Evolutionary conservation across 2,888 invertebrate species (phyloP), one percentile per base, ranked within the genome.

Genomic region (Cephus runcator): DNA sequence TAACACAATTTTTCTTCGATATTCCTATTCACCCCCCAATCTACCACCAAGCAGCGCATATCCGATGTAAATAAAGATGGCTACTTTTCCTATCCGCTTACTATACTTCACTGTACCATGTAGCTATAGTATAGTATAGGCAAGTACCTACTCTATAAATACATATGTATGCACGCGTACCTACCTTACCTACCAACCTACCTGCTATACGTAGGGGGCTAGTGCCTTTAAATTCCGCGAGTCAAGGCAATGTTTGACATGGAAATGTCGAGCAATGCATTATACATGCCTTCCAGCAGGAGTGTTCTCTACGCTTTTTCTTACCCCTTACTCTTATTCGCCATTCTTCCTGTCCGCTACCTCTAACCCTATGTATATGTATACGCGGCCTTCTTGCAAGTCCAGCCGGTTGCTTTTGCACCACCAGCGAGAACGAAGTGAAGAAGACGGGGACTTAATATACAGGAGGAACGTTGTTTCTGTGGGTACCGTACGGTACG

Each of bases 181-280:
- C 23, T 34, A 15, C 35, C 69, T 12, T n/a, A 69, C 35, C 33
- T 69, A 56, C 33, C 73, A 23, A 69, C 31, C 33, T 69, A 56
- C 33, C 69, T 75, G n/a, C 35, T n/a, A 77, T 77, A 73, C 73
- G 75, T 77, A 73, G 56, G 68, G 69, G 76, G 69, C n/a, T 77
- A 76, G 87, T 85, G 88, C 88, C 90, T 91, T 90, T 86, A 90
- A 90, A 91, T 91, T 91, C 89, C 89, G 87, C 88, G 88, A 90
- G 90, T 91, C 91, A 91, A 91, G 91, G 90, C 90, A 87, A 91
- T 91, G 91, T 91, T 91, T 91, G 91, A 91, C 91, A 91, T 91
- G 91, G 91, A 91, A 91, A 91, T 91, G 89, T 88, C 87, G 88
- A 87, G 82, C 87, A 88, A 90, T 91, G 91, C 91, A 91, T 91